Conservation (phyloP, 2,888 invertebrate species). For the Caenorhabditis drosophilae region DNA sequence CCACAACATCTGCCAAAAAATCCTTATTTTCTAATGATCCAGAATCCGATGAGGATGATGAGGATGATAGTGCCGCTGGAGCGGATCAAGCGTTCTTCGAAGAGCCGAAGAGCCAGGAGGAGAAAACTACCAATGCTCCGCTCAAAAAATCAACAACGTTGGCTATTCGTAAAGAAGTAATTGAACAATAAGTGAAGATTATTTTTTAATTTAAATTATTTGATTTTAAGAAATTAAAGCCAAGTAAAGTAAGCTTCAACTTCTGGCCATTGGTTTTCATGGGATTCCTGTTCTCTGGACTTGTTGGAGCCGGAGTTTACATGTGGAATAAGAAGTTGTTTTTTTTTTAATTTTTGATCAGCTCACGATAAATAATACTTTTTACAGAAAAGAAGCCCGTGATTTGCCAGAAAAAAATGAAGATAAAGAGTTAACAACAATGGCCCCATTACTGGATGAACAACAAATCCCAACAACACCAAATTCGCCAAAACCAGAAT, state of each 20-base stretch:
- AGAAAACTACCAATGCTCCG: slow-evolving; percentile 18
- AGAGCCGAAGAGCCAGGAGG: slow-evolving; percentile 18
- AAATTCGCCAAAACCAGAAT: slow-evolving; percentile 1
- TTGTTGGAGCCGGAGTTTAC: slow-evolving; percentile 19
- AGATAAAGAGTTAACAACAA: slow-evolving; percentile 37
- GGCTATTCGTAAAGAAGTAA: slow-evolving; percentile 31
- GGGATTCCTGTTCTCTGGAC: slow-evolving; percentile 24
- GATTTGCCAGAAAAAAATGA: slow-evolving; percentile 11
- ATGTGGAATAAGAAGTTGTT: slow-evolving; percentile 20
- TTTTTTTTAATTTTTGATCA: not conserved
- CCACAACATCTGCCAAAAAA: slow-evolving; percentile 14
- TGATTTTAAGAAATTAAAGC: slow-evolving; percentile 20
- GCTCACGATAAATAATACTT: not conserved
- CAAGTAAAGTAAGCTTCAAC: slow-evolving; percentile 14
- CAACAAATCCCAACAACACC: slow-evolving; percentile 4
- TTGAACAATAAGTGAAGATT: not conserved
- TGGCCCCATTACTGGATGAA: slow-evolving; percentile 33
- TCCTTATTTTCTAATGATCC: slow-evolving; percentile 20
- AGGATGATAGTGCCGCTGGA: slow-evolving; percentile 26
- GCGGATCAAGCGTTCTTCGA: slow-evolving; percentile 36
- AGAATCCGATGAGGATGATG: slow-evolving; percentile 32
- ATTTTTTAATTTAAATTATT: not conserved
- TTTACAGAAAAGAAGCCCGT: slow-evolving; percentile 22
- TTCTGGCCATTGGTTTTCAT: slow-evolving; percentile 13
- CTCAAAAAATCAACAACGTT: slow-evolving; percentile 22